Percentiles rank a stretch among this genome's conserved stretches.
Evolutionary conservation across 2,797 vertebrate species (phyloP).

Genomic region (Sebastes matsubarae): DNA sequence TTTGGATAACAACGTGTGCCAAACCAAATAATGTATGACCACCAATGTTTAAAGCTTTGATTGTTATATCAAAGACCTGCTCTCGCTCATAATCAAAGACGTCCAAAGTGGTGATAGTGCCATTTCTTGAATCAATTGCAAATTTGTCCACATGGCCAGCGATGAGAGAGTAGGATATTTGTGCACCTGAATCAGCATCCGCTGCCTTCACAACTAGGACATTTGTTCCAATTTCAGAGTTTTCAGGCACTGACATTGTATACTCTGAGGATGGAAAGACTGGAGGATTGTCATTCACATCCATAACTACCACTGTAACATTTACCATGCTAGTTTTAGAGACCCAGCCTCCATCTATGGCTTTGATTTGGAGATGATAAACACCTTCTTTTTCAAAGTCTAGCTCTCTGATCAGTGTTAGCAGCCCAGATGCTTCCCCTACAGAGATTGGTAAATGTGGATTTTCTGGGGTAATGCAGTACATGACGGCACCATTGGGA

Average conservation of each 20-base stretch:
- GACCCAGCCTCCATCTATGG: slow-evolving; percentile 78
- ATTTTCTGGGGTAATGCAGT: slow-evolving; percentile 61
- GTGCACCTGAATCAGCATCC: slow-evolving; percentile 76
- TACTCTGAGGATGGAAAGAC: slow-evolving; percentile 73
- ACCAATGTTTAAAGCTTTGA: slow-evolving; percentile 77
- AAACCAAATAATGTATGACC: slow-evolving; percentile 69
- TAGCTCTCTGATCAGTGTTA: slow-evolving; percentile 73
- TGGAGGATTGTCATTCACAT: slow-evolving; percentile 84
- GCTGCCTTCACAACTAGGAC: slow-evolving; percentile 70
- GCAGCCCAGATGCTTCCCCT: slow-evolving; percentile 74
- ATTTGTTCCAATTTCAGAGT: slow-evolving; percentile 67
- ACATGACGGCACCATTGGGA: slow-evolving; percentile 76
- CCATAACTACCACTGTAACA: slow-evolving; percentile 75
- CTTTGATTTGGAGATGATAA: slow-evolving; percentile 71
- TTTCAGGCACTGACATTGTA: slow-evolving; percentile 71
- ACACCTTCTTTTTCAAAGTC: slow-evolving; percentile 77
- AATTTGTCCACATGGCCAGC: slow-evolving; percentile 78
- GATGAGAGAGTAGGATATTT: slow-evolving; percentile 78
- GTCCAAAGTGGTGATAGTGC: slow-evolving; percentile 72
- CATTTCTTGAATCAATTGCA: slow-evolving; percentile 74
- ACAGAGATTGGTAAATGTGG: slow-evolving; percentile 70
- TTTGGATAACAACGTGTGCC: slow-evolving; percentile 72
- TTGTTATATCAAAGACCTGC: slow-evolving; percentile 75
- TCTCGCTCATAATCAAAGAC: slow-evolving; percentile 82
- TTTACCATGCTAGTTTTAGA: slow-evolving; percentile 69